These are phyloP conservation scores for Neoitamus cyanurus DNA, from an alignment of 2,888 invertebrate genomes.

Conservation along the genomic window DNA sequence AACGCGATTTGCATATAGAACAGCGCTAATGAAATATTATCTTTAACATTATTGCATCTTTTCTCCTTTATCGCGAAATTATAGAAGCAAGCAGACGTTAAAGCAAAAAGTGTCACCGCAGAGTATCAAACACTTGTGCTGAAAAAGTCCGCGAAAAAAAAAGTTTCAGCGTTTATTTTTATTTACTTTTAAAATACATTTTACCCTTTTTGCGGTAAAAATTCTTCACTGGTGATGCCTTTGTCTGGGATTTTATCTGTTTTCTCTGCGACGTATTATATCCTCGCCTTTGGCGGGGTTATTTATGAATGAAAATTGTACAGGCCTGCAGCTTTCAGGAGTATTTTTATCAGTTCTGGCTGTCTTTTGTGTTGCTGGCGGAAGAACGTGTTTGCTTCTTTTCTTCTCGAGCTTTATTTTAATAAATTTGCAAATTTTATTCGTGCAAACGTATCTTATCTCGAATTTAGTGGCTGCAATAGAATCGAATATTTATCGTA, in stretches of 20 bases:
- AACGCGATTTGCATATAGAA: constrained; percentile 29
- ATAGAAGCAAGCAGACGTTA: background rate
- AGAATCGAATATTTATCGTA: constrained; percentile 9
- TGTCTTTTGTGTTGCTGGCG: background rate
- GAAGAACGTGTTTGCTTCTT: background rate
- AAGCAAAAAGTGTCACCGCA: constrained; percentile 16
- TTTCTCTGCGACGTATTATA: constrained; percentile 25
- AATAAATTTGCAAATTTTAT: constrained; percentile 41
- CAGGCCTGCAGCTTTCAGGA: background rate
- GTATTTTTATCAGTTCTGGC: constrained; percentile 17
- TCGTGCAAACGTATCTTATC: background rate
- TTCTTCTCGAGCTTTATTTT: constrained; percentile 4
- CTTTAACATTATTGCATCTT: constrained; percentile 23
- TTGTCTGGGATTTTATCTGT: constrained; percentile 34
- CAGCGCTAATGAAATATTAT: constrained; percentile 26
- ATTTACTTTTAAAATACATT: constrained; percentile 26
- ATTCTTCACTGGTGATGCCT: constrained; percentile 36
- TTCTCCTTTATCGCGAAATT: constrained; percentile 26
- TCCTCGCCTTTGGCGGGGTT: constrained; percentile 24
- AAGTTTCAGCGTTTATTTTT: background rate
- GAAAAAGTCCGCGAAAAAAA: background rate
- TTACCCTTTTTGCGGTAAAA: constrained; percentile 8
- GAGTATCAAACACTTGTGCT: background rate
- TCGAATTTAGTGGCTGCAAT: background rate
- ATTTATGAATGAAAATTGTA: constrained; percentile 39